Evolutionary conservation across 1,140 invertebrate genomes (phyloP).

Genomic region (Coenobita brevimanus): DNA sequence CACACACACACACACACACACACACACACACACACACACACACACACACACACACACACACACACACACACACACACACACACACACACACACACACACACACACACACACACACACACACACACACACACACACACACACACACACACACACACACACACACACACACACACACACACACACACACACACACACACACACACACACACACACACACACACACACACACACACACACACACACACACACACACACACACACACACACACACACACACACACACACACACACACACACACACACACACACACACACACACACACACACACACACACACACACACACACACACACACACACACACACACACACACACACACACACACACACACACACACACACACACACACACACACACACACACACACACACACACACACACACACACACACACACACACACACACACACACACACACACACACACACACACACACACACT

Average conservation of each 20-base stretch:
- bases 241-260: not conserved
- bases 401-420: not conserved
- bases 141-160: too few relatives aligned
- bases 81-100: too few relatives aligned
- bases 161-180: not conserved
- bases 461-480: not conserved
- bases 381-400: not conserved
- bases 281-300: not conserved
- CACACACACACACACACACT: not conserved
- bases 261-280: not conserved
- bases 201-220: not conserved
- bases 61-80: too few relatives aligned
- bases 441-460: not conserved
- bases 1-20: not conserved
- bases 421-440: conserved; percentile 2
- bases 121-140: too few relatives aligned
- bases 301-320: too few relatives aligned
- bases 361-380: not conserved
- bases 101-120: too few relatives aligned
- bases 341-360: not conserved
- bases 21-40: not conserved
- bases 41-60: too few relatives aligned
- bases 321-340: not conserved
- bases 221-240: not conserved
- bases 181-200: too few relatives aligned